phyloP scores from a whole-genome alignment of 2,888 invertebrate species.

The Parnassius apollo region DNA sequence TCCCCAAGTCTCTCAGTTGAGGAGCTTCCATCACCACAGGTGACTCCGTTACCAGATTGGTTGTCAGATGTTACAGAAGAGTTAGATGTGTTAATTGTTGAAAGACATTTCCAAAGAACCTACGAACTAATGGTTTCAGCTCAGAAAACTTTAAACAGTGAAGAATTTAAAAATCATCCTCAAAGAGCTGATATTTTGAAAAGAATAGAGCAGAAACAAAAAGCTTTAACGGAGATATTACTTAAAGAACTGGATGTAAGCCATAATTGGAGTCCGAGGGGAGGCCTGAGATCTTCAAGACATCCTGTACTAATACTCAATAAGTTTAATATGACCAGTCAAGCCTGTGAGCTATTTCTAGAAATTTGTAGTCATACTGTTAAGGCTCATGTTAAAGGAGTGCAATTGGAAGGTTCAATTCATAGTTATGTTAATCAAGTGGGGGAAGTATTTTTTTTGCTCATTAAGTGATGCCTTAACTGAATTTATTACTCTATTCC shows the following conservation, averaged over 20 bases:
- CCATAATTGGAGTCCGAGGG: slow-evolving; percentile 94
- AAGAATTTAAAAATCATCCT: slow-evolving; percentile 66
- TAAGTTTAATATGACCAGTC: slow-evolving; percentile 83
- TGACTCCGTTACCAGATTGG: slow-evolving; percentile 88
- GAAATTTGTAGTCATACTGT: slow-evolving; percentile 90
- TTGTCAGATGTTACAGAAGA: slow-evolving; percentile 95
- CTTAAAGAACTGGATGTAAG: slow-evolving; percentile 94
- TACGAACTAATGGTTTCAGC: slow-evolving; percentile 87
- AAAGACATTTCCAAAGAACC: slow-evolving; percentile 97
- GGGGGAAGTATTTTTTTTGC: slow-evolving; percentile 90
- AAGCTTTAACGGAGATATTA: slow-evolving; percentile 90
- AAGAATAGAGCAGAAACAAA: slow-evolving; percentile 86
- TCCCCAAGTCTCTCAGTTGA: slow-evolving; percentile 75
- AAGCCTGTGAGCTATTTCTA: slow-evolving; percentile 91
- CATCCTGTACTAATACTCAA: slow-evolving; percentile 92
- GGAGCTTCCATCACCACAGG: slow-evolving; percentile 66
- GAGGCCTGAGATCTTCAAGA: slow-evolving; percentile 91
- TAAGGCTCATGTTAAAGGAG: slow-evolving; percentile 89
- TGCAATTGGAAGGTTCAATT: slow-evolving; percentile 90
- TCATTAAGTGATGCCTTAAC: slow-evolving; percentile 87
- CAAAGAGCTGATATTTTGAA: slow-evolving; percentile 64
- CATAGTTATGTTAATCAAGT: slow-evolving; percentile 90
- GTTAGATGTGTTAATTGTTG: slow-evolving; percentile 96
- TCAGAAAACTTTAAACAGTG: slow-evolving; percentile 62
- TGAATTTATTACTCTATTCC: slow-evolving; percentile 86